These are phyloP conservation scores for Lasioglossum marginatum DNA, from an alignment of 2,888 invertebrate genomes.

Conservation along the genomic window DNA sequence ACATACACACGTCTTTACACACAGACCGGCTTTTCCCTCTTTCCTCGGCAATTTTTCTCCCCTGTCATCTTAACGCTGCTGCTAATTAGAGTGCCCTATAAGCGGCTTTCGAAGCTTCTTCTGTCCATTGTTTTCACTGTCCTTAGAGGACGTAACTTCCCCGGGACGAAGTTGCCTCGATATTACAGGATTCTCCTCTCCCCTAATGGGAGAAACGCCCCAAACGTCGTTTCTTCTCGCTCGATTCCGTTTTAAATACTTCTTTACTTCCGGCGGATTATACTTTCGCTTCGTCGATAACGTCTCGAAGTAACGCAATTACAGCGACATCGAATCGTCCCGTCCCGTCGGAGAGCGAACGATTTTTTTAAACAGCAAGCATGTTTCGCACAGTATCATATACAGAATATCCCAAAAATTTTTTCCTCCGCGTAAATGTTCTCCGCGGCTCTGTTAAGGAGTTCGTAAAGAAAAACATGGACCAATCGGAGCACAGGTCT, in stretches of 20 bases:
- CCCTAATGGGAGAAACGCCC: too few species aligned
- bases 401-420: too few species aligned
- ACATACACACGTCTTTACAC: background rate
- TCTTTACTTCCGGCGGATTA: background rate
- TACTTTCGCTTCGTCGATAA: background rate
- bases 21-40: background rate
- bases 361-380: background rate
- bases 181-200: conserved; percentile 14
- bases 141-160: conserved; percentile 36
- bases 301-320: background rate
- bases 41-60: conserved; percentile 29
- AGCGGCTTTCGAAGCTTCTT: conserved; percentile 43
- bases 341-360: background rate
- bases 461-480: too few species aligned
- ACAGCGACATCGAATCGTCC: background rate
- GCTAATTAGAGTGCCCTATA: conserved; percentile 52
- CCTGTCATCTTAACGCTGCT: conserved; percentile 20
- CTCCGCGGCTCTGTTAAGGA: too few species aligned
- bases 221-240: background rate
- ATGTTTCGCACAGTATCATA: too few species aligned
- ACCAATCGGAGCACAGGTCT: too few species aligned
- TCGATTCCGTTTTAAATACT: conserved; percentile 6
- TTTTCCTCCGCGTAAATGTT: too few species aligned
- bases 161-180: conserved; percentile 27
- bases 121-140: conserved; percentile 44